Base-by-base conservation (phyloP, 1,140 invertebrate species). In the Zaprionus ornatus region DNA sequence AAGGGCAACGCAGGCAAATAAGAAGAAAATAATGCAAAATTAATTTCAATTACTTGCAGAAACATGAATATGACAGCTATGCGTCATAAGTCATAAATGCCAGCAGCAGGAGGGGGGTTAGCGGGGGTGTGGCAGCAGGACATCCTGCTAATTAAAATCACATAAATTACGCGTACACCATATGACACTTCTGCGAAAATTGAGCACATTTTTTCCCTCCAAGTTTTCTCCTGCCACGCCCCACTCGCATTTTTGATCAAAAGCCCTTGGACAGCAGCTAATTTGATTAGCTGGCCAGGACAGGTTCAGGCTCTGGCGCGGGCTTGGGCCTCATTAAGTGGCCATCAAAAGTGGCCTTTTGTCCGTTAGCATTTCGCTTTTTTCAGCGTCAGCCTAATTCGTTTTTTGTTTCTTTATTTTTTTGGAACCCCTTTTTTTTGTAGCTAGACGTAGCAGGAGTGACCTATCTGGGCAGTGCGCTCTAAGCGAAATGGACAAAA, bases 51-150 rank as follows among this genome's bases (percentile, higher is more conserved):
- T 88, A 90, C 74, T 80, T 80, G 32, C 70, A 54, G 78, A 74
- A 85, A 85, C 69, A 68, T 85, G 85, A 82, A 90, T 88, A 76
- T 88, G 85, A 90, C 85, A 88, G 85, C 84, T 79, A 84, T 88
- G 85, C 80, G 68, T 88, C 80, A 90, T 70, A 84, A 78, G 79
- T 80, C 80, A 83, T 77, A 75, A 25, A 50, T 50, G 59, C 12
- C 59, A 61, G 37, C 13, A 17, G 15, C 13, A 37, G 76, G 45
- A 32, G 50, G 12, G 45, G 3, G 35, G 35, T 4, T 4, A 45
- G 37, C 15, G 6, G 7, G 15, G 42, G 52, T 73, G 64, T 37
- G 63, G 55, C 23, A 17, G 35, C n/a, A 13, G 29, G 62, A 77
- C 68, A 67, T 78, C 27, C 59, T 67, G 77, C 85, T 84, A 88